Conservation (phyloP, 2,113 vertebrate genomes). For the Macroglossus sobrinus region DNA sequence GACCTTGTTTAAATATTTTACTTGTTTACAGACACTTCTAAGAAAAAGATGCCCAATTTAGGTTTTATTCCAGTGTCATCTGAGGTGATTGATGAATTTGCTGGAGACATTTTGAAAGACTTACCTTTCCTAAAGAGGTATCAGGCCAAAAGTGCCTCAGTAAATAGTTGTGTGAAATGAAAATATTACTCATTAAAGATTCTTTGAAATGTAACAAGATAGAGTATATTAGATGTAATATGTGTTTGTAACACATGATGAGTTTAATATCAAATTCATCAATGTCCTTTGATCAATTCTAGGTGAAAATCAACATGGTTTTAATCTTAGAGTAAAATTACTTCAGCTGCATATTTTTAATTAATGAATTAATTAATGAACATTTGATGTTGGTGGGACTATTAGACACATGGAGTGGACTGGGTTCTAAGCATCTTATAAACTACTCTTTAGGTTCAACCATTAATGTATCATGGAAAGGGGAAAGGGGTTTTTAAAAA, state of each 20-base stretch:
- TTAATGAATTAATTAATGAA: neutral
- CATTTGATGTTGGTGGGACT: neutral
- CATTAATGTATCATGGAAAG: neutral
- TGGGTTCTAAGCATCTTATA: neutral
- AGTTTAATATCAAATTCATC: neutral
- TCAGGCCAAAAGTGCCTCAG: neutral
- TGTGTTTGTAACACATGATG: neutral
- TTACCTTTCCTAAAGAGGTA: constrained; percentile 76
- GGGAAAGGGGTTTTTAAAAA: neutral
- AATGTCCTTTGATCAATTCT: neutral
- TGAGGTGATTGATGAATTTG: constrained; percentile 68
- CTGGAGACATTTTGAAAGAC: constrained; percentile 72
- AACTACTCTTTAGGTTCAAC: neutral
- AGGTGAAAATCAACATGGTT: neutral
- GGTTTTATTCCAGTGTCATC: constrained; percentile 74
- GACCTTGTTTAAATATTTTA: neutral
- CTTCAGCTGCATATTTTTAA: neutral
- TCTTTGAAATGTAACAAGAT: neutral
- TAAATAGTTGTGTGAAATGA: neutral
- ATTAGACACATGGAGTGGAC: neutral
- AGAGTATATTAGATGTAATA: neutral
- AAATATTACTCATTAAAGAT: neutral
- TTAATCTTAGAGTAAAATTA: neutral
- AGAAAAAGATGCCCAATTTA: constrained; percentile 51
- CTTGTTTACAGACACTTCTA: constrained; percentile 33